Conservation (phyloP, 2,888 invertebrate species). For the Altica lythri region DNA sequence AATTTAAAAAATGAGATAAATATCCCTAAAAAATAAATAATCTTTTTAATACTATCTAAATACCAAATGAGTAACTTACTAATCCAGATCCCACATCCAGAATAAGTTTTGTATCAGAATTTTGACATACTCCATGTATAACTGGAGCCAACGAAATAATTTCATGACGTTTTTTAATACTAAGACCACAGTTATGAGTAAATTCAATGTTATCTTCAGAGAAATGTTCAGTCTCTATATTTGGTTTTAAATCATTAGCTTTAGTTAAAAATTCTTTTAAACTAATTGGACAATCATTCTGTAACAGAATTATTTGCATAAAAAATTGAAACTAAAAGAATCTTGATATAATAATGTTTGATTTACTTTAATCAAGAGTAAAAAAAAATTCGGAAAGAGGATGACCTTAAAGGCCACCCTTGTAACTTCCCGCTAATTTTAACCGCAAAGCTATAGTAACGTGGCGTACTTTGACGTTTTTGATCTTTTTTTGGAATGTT, state of each 20-base stretch:
- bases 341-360: no score
- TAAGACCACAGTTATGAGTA: conserved; percentile 55
- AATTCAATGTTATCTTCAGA: conserved; percentile 35
- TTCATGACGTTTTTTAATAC: conserved; percentile 73
- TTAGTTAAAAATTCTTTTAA: conserved; percentile 55
- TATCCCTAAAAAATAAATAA: conserved; percentile 69
- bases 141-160: conserved; percentile 65
- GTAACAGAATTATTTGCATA: no score
- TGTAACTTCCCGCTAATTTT: no score
- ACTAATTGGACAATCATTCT: conserved; percentile 50
- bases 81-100: conserved; percentile 78
- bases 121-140: conserved; percentile 60
- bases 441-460: no score
- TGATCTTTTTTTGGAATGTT: no score
- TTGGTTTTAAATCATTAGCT: conserved; percentile 50
- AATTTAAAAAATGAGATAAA: conserved; percentile 68
- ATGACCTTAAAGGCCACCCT: no score
- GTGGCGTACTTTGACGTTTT: no score
- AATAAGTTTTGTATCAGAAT: conserved; percentile 59
- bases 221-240: conserved; percentile 10
- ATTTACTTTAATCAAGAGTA: no score
- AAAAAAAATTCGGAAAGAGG: no score
- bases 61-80: no score
- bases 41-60: conserved; percentile 8
- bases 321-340: no score